These are phyloP conservation scores for Drosophila ezoana DNA, from an alignment of 2,888 invertebrate genomes.

Conservation along the genomic window DNA sequence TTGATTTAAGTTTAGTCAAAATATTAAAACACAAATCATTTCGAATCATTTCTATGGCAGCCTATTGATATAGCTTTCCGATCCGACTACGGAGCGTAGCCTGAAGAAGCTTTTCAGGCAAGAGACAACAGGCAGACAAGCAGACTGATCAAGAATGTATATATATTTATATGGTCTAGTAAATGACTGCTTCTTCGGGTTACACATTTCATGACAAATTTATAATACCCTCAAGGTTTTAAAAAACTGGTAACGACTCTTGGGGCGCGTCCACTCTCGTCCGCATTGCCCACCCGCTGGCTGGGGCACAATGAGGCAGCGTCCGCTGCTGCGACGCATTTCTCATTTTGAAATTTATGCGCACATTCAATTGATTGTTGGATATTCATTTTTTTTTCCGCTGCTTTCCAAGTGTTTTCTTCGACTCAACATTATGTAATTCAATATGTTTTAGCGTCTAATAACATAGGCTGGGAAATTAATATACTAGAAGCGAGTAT, in stretches of 20 bases:
- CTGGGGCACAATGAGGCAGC: slow-evolving; percentile 29
- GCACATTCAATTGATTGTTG: slow-evolving; percentile 69
- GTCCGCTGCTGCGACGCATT: slow-evolving; percentile 57
- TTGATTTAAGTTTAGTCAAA: too few relatives aligned
- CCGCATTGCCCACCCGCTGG: slow-evolving; percentile 56
- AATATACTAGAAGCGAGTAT: slow-evolving; percentile 51
- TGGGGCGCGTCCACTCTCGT: slow-evolving; percentile 6
- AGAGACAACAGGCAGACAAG: too few relatives aligned
- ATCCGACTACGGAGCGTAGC: too few relatives aligned
- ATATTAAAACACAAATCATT: too few relatives aligned
- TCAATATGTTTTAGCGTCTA: slow-evolving; percentile 62
- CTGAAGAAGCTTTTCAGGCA: too few relatives aligned
- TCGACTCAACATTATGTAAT: slow-evolving; percentile 51
- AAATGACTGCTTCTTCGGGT: neutral
- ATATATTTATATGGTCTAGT: too few relatives aligned
- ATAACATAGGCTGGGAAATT: slow-evolving; percentile 56
- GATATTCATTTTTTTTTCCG: neutral
- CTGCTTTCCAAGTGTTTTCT: slow-evolving; percentile 38
- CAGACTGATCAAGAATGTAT: too few relatives aligned
- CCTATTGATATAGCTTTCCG: too few relatives aligned
- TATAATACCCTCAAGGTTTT: neutral
- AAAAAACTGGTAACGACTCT: slow-evolving; percentile 17
- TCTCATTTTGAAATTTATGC: slow-evolving; percentile 74
- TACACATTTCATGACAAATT: neutral
- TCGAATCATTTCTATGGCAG: too few relatives aligned